Evolutionary conservation across 2,888 invertebrate species (phyloP).

Genomic region (Luffia ferchaultella): DNA sequence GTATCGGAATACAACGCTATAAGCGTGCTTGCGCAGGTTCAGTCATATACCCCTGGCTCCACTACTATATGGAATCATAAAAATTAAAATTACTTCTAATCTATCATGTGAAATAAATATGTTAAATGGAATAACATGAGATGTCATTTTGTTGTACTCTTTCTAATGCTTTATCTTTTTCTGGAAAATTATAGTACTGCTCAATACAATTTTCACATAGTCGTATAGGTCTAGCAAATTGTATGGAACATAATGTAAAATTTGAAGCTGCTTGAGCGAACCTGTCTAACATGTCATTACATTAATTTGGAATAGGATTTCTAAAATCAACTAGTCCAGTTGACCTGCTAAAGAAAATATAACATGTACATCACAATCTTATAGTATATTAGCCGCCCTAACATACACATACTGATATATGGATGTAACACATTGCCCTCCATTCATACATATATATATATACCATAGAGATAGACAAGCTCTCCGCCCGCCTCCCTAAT

Average conservation of each 20-base stretch:
- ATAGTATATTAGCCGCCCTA: no score
- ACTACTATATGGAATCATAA: no score
- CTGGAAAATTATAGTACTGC: constrained; percentile 53
- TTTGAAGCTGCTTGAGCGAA: constrained; percentile 66
- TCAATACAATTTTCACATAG: constrained; percentile 68
- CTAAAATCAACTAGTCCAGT: constrained; percentile 17
- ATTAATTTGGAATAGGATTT: constrained; percentile 24
- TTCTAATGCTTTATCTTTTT: constrained; percentile 58
- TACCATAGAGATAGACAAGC: no score
- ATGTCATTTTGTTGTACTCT: constrained; percentile 50
- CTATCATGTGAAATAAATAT: constrained; percentile 69
- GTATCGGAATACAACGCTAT: no score
- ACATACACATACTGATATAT: no score
- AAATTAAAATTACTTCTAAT: constrained; percentile 66
- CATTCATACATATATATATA: no score
- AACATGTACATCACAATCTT: no score
- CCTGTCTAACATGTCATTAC: constrained; percentile 30
- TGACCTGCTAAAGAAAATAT: no score
- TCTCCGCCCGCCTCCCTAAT: no score
- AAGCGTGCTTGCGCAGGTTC: no score
- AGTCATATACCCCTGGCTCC: no score
- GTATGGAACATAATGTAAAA: constrained; percentile 68
- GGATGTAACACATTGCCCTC: no score
- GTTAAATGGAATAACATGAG: constrained; percentile 64
- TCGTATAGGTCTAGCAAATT: constrained; percentile 67